Base-by-base conservation (phyloP, 2,113 vertebrate genomes). In the Mystacornis crossleyi region DNA sequence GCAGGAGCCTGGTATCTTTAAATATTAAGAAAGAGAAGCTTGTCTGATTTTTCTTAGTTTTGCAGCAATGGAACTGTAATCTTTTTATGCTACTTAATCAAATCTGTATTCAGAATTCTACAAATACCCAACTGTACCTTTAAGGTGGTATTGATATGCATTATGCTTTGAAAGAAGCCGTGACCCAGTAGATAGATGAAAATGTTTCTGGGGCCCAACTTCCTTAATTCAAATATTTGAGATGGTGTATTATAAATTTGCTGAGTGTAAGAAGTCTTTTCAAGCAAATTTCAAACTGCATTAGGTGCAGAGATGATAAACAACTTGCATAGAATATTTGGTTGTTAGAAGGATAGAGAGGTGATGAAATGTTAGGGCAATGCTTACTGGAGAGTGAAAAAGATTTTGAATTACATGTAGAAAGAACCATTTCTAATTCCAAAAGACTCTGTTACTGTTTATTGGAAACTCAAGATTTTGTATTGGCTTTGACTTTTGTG, bases 11-110 rank as follows among this genome's bases (percentile, higher is more conserved):
- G 43, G 9, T 86, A 67, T 92, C 84, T 95, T 93, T 89, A 95
- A 95, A 95, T 92, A 94, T 74, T 91, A 95, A 95, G 93, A 81
- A 94, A 81, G 54, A 71, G 71, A 85, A 94, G 24, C 40, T 82
- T 94, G 54, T 82, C 91, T 92, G 72, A 64, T 83, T 93, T 93
- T 81, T 93, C 87, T 92, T 71, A 80, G 87, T 73, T 90, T 92
- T 92, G 71, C 38, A 79, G 80, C 83, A 78, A 36, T 45, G n/a
- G 40, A 94, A 79, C 25, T 33, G 7, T 81, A 90, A 84, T 84
- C 64, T 86, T 94, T 94, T 95, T 51, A 87, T 90, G 91, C 58
- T 80, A 33, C 79, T 90, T 90, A 81, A 93, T 96, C 61, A 93
- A 61, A 95, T 96, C 69, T 73, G 25, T 86, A 82, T 93, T 95